phyloP scores from a whole-genome alignment of 1,140 invertebrate genomes.

The Phocides pigmalion region DNA sequence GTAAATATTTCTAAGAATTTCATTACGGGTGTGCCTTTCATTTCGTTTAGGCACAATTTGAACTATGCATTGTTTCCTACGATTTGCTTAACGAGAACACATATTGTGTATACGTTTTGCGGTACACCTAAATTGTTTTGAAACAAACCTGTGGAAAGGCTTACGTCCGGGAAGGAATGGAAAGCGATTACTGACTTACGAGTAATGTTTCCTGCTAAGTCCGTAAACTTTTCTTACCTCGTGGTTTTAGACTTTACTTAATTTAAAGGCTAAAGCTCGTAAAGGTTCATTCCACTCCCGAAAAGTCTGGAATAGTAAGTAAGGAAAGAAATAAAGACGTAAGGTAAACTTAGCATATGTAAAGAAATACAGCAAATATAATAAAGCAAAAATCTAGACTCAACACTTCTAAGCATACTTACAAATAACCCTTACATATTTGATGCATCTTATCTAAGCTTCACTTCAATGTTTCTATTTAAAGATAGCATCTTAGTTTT shows the following conservation, averaged over 20 bases:
- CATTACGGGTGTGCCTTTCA: too few relatives aligned
- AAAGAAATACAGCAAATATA: too few relatives aligned
- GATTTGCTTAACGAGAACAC: conserved; percentile 2
- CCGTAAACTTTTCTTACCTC: conserved; percentile 18
- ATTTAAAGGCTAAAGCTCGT: neutral
- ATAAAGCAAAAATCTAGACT: too few relatives aligned
- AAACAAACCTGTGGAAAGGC: conserved; percentile 16
- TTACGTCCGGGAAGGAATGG: conserved; percentile 17
- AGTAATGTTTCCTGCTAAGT: conserved; percentile 22
- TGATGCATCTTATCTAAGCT: too few relatives aligned
- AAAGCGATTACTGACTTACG: conserved; percentile 24
- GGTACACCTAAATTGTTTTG: neutral
- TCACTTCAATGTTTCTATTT: too few relatives aligned
- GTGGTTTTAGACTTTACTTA: neutral
- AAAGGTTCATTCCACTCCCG: neutral
- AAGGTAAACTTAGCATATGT: too few relatives aligned
- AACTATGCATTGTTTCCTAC: neutral
- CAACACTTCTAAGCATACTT: too few relatives aligned
- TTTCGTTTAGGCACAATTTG: neutral
- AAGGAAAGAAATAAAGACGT: too few relatives aligned
- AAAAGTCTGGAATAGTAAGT: too few relatives aligned
- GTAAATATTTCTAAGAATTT: too few relatives aligned
- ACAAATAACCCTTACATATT: too few relatives aligned
- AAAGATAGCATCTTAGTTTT: too few relatives aligned
- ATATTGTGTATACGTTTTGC: neutral